Percentiles rank a stretch among this genome's conserved stretches.
Evolutionary conservation across 2,113 vertebrate species (phyloP).

Genomic region (Orientallactaga bullata): DNA sequence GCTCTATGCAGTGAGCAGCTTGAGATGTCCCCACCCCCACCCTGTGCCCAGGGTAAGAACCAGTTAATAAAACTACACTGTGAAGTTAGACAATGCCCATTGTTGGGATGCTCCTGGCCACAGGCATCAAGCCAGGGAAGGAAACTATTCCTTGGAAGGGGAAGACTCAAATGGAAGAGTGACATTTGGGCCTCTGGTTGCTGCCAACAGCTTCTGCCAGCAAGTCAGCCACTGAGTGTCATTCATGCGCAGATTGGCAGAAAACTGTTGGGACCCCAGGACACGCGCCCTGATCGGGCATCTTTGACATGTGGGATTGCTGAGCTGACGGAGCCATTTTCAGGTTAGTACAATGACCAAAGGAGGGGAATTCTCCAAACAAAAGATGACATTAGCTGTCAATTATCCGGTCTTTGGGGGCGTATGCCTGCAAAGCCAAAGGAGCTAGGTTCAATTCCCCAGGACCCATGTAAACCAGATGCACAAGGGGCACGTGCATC

Average conservation of each 20-base stretch:
- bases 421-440: too few species aligned
- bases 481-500: too few species aligned
- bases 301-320: not conserved
- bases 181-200: not conserved
- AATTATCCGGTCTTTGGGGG: too few species aligned
- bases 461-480: too few species aligned
- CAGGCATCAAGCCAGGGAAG: slow-evolving; percentile 17
- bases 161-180: not conserved
- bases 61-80: not conserved
- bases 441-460: too few species aligned
- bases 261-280: not conserved
- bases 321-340: not conserved
- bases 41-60: slow-evolving; percentile 4
- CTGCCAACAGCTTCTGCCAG: not conserved
- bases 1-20: not conserved
- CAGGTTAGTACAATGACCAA: not conserved
- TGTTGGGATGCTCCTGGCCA: slow-evolving; percentile 35
- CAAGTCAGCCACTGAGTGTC: not conserved
- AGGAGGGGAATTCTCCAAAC: not conserved
- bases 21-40: not conserved
- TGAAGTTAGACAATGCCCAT: slow-evolving; percentile 41
- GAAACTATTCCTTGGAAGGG: slow-evolving; percentile 34
- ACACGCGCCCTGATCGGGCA: not conserved
- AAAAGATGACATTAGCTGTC: not conserved
- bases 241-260: not conserved